Percentiles rank a stretch among this genome's conserved stretches.
phyloP scores from a whole-genome alignment of 1,140 invertebrate species.

The Trachelipus rathkii region DNA sequence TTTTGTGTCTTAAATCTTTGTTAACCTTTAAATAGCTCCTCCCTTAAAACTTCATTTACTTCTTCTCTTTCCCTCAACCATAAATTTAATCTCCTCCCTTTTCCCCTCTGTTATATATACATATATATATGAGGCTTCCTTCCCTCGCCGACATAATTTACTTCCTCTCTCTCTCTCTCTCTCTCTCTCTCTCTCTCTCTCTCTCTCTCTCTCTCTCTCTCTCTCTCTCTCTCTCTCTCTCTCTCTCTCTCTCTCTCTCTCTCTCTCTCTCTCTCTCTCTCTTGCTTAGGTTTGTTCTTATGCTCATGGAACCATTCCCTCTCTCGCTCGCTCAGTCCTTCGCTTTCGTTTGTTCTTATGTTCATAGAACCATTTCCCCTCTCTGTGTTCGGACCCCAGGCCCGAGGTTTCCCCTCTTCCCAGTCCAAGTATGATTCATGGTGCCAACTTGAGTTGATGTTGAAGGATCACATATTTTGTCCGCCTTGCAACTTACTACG shows the following conservation, averaged over 20 bases:
- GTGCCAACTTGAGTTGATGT: constrained; percentile 5
- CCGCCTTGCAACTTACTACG: not conserved
- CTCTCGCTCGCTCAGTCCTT: not conserved
- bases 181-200: not conserved
- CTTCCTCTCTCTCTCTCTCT: not conserved
- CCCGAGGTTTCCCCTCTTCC: not conserved
- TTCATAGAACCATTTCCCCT: too few relatives aligned
- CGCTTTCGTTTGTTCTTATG: too few relatives aligned
- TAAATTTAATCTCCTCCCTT: not conserved
- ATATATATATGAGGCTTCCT: not conserved
- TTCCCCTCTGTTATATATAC: not conserved
- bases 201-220: not conserved
- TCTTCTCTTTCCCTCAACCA: not conserved
- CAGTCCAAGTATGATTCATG: not conserved
- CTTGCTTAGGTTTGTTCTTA: too few relatives aligned
- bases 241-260: not conserved
- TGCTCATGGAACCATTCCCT: too few relatives aligned
- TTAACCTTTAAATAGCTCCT: not conserved
- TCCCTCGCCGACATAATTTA: not conserved
- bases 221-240: not conserved
- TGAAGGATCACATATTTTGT: constrained; percentile 10
- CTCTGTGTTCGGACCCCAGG: too few relatives aligned
- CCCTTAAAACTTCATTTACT: not conserved
- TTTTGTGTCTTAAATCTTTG: not conserved
- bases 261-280: not conserved